Evolutionary conservation across 2,113 vertebrate species (phyloP).

Genomic region (Plectropomus leopardus): DNA sequence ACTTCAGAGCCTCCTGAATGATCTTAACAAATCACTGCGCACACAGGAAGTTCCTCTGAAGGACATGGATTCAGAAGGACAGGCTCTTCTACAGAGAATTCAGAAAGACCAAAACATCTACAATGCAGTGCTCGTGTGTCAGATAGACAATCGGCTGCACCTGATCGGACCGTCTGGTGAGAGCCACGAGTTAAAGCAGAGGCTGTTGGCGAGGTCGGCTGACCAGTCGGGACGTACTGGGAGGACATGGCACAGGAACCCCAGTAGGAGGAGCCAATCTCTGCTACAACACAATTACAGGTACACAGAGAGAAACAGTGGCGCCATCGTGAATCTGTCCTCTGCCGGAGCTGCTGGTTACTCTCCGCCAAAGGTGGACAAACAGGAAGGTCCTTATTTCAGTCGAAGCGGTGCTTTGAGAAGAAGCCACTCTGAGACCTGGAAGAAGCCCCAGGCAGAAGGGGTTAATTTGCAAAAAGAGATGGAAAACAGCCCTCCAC

Average conservation of each 20-base stretch:
- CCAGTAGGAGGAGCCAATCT: constrained; percentile 62
- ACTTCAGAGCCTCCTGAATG: constrained; percentile 47
- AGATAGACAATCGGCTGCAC: constrained; percentile 24
- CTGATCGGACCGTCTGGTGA: constrained; percentile 68
- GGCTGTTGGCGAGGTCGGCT: constrained; percentile 16
- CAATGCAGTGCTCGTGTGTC: constrained; percentile 44
- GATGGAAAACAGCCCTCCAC: not conserved
- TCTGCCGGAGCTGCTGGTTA: constrained; percentile 13
- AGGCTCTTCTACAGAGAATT: not conserved
- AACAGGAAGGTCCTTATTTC: not conserved
- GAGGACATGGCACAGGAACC: not conserved
- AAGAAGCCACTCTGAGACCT: not conserved
- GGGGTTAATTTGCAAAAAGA: not conserved
- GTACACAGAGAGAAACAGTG: accelerated
- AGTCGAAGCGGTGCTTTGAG: accelerated
- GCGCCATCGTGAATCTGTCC: accelerated
- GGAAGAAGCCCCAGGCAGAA: not conserved
- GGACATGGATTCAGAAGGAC: not conserved
- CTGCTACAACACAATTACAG: constrained; percentile 14
- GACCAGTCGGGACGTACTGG: not conserved
- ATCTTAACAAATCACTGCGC: constrained; percentile 38
- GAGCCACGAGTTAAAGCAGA: constrained; percentile 72
- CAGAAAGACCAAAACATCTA: not conserved
- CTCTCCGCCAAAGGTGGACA: not conserved
- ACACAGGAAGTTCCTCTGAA: constrained; percentile 68